Conservation (phyloP, 1,140 invertebrate species). For the Kradibia gibbosae region DNA sequence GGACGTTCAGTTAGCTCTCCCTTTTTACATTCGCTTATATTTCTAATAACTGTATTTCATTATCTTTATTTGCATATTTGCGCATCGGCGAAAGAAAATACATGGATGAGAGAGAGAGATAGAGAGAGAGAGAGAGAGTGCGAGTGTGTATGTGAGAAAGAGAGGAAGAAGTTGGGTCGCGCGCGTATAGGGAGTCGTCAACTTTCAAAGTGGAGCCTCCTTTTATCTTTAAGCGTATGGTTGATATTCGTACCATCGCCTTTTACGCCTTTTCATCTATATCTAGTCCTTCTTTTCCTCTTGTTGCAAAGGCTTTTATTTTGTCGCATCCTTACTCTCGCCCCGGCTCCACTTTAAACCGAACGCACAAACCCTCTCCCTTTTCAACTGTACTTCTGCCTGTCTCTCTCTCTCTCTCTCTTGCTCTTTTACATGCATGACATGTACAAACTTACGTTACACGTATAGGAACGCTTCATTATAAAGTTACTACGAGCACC, state of each 20-base stretch:
- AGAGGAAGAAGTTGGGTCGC: not conserved
- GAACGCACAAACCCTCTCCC: not conserved
- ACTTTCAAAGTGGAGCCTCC: conserved; percentile 55
- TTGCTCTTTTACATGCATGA: not conserved
- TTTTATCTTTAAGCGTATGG: conserved; percentile 53
- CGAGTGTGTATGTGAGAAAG: not conserved
- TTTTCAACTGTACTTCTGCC: no score
- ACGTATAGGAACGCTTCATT: not conserved
- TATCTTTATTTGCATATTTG: conserved; percentile 61
- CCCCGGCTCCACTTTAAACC: not conserved
- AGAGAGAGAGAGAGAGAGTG: not conserved
- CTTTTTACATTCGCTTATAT: conserved; percentile 50
- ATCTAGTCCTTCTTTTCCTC: not conserved
- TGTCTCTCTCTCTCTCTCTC: not conserved
- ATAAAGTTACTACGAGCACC: conserved; percentile 24
- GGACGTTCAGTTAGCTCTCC: conserved; percentile 23
- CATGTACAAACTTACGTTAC: not conserved
- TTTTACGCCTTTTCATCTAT: conserved; percentile 43
- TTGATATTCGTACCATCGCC: conserved; percentile 40
- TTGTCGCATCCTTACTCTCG: not conserved
- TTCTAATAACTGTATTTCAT: conserved; percentile 58
- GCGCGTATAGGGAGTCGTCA: conserved; percentile 54
- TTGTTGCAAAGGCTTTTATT: not conserved
- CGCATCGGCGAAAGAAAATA: conserved; percentile 27
- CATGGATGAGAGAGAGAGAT: not conserved